phyloP scores from a whole-genome alignment of 2,797 vertebrate species.

The Cichlasoma orientale region DNA sequence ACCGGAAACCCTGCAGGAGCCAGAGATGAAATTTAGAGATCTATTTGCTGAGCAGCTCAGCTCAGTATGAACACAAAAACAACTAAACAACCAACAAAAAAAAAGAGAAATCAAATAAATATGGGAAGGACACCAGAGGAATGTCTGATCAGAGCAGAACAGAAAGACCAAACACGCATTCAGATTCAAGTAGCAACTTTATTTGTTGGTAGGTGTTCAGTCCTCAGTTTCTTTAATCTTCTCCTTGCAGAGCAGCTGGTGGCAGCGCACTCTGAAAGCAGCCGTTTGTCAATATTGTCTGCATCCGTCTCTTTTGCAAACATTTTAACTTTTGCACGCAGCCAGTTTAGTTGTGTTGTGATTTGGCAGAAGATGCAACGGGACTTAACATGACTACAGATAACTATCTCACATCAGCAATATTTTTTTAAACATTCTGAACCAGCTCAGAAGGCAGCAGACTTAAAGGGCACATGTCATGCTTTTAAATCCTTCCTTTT shows the following conservation, averaged over 20 bases:
- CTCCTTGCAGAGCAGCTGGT: constrained; percentile 1
- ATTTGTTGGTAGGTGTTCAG: constrained; percentile 20
- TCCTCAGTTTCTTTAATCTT: constrained; percentile 27
- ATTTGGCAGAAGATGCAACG: not conserved
- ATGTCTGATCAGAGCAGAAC: not conserved
- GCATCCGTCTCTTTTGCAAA: not conserved
- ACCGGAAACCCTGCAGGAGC: constrained; percentile 90
- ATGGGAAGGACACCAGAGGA: not conserved
- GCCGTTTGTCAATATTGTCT: not conserved
- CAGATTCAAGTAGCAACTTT: not conserved
- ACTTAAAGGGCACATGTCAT: no score
- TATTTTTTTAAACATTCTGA: not conserved
- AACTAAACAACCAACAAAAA: not conserved
- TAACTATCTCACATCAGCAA: not conserved
- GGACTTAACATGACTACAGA: not conserved
- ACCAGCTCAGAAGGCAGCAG: not conserved
- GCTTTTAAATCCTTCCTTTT: no score
- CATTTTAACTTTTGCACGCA: not conserved
- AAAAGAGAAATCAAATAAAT: not conserved
- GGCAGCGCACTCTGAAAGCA: not conserved
- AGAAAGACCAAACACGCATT: not conserved
- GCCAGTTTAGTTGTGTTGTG: not conserved
- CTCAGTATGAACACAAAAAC: not conserved
- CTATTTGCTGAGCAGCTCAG: not conserved
- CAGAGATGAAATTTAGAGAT: constrained; percentile 10